These are phyloP conservation scores for Aspidoscelis tigris DNA, from an alignment of 2,113 vertebrate genomes.

Conservation along the genomic window DNA sequence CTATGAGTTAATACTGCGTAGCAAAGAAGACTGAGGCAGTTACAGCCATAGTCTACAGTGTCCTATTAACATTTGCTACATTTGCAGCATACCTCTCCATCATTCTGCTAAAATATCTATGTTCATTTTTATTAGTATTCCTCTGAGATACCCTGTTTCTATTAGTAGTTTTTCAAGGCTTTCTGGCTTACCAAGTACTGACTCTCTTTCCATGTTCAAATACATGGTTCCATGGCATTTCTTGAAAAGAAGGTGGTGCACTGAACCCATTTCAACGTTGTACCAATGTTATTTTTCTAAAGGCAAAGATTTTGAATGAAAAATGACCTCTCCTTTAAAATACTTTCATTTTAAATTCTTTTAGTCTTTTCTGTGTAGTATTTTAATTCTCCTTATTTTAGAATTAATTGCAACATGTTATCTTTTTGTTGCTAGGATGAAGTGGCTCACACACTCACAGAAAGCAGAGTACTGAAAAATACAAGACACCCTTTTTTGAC, in stretches of 20 bases:
- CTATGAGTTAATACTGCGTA: background rate
- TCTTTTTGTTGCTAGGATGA: conserved; percentile 83
- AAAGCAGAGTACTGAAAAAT: conserved; percentile 97
- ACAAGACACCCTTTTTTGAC: conserved; percentile 97
- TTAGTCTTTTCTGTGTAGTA: background rate
- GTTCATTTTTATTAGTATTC: background rate
- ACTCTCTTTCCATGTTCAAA: background rate
- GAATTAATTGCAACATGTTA: conserved; percentile 33
- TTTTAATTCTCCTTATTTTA: background rate
- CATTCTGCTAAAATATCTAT: background rate
- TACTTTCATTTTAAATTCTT: background rate
- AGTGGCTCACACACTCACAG: conserved; percentile 96
- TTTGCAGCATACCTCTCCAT: background rate
- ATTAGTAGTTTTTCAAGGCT: background rate
- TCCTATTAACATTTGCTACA: background rate
- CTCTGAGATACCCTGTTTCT: background rate
- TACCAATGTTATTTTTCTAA: background rate
- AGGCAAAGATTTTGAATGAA: background rate
- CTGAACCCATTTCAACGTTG: background rate
- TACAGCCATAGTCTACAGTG: background rate
- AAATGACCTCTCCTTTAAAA: background rate
- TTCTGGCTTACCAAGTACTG: background rate
- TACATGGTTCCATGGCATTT: background rate
- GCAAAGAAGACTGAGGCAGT: background rate
- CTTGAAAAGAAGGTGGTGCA: background rate